phyloP scores from a whole-genome alignment of 2,888 invertebrate species.

The Chirona hameri region DNA sequence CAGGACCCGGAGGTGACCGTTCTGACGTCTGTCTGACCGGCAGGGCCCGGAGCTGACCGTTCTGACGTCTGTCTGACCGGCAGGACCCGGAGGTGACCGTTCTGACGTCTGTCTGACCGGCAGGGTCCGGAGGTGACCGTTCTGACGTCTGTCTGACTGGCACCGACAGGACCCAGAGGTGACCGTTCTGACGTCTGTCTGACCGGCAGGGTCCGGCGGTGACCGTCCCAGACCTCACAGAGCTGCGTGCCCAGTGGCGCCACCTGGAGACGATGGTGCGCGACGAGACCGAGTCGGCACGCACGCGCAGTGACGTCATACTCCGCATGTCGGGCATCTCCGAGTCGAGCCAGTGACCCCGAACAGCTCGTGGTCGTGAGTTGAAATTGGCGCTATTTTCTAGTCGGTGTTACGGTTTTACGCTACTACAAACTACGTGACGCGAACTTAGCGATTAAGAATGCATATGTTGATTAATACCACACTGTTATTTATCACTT shows the following conservation, averaged over 20 bases:
- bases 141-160: no score
- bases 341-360: not conserved
- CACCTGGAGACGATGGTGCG: conserved; percentile 24
- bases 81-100: no score
- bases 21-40: no score
- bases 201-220: not conserved
- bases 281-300: conserved; percentile 4
- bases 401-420: not conserved
- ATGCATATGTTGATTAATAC: not conserved
- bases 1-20: no score
- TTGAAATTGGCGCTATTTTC: not conserved
- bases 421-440: not conserved
- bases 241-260: conserved; percentile 23
- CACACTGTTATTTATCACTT: no score
- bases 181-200: no score
- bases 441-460: not conserved
- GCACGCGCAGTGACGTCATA: not conserved
- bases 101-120: no score
- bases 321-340: not conserved
- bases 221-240: not conserved
- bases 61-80: no score
- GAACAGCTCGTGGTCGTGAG: not conserved
- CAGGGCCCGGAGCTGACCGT: no score
- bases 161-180: no score
- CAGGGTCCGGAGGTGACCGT: no score